Base-by-base conservation (phyloP, 2,113 vertebrate species). In the Rana temporaria region DNA sequence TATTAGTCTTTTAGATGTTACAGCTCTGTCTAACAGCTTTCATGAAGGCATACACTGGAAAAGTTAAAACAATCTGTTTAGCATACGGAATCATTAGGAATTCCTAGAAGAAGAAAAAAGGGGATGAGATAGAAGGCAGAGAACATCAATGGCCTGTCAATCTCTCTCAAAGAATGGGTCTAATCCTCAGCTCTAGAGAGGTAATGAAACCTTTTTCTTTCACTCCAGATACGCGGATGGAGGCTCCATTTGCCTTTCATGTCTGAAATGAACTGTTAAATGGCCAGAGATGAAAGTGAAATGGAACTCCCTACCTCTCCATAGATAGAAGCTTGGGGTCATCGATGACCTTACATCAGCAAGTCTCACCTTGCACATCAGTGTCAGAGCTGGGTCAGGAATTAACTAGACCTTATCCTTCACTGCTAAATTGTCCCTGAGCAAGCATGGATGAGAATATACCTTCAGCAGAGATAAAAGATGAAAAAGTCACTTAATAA, bases 181-280 rank as follows among this genome's bases (percentile, higher is more conserved):
- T 76, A 83, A 83, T 83, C 81, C 64, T 76, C 72, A 4, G 30
- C 34, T 83, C 71, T 34, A n/a, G 53, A 67, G 71, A 83, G 63
- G 55, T 53, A 67, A 66, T n/a, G 72, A 72, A 71, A 73, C 59
- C 42, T 42, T 56, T 81, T 81, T 81, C n/a, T 72, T 81, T 56
- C n/a, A 81, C 69, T 59, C 68, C 59, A 73, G 60, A 56, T 72
- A 73, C 68, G 64, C 59, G 62, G 30, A 14, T 42, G 22, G 16
- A 62, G 48, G 52, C 34, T 68, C 71, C 11, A 59, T 75, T 83
- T 76, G 69, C 71, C 72, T 83, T 83, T 83, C 72, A 83, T 83
- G 71, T 83, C 63, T 67, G 71, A 83, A 83, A 76, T 67, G 81
- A 76, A 68, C 81, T 59, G 63, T 83, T 83, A 83, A 83, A 83